Evolutionary conservation across 2,888 invertebrate genomes (phyloP).

Genomic region (Neocrepidodera transversa): DNA sequence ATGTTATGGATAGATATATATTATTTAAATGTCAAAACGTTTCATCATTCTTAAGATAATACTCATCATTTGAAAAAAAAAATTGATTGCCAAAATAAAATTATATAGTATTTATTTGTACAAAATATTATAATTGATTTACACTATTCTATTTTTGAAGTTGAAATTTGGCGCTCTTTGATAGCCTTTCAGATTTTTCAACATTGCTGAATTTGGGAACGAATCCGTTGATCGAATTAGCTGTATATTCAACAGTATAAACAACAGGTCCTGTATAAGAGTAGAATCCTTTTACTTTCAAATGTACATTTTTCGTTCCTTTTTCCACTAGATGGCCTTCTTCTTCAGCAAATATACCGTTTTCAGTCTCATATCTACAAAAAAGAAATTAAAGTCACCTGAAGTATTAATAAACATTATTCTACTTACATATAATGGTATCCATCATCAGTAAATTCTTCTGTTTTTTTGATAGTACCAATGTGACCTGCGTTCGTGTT

Average conservation of each 20-base stretch:
- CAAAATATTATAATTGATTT: too few species aligned
- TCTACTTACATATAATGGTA: constrained; percentile 64
- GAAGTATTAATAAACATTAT: background rate
- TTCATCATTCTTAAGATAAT: too few species aligned
- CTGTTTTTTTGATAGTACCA: constrained; percentile 64
- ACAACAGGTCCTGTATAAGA: constrained; percentile 68
- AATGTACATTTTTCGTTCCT: constrained; percentile 64
- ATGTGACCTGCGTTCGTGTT: constrained; percentile 60
- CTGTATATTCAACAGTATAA: constrained; percentile 67
- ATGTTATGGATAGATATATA: too few species aligned
- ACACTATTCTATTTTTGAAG: too few species aligned
- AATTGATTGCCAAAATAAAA: too few species aligned
- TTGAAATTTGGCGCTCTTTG: background rate
- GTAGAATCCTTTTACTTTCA: constrained; percentile 70
- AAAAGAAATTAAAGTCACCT: constrained; percentile 8
- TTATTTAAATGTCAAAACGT: too few species aligned
- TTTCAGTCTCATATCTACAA: constrained; percentile 67
- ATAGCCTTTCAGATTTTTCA: background rate
- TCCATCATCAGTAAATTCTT: constrained; percentile 63
- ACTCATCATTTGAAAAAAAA: too few species aligned
- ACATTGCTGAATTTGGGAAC: constrained; percentile 52
- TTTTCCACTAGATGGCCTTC: constrained; percentile 64
- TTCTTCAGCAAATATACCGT: constrained; percentile 69
- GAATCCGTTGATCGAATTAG: constrained; percentile 67
- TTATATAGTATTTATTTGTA: too few species aligned